Conservation (phyloP, 2,113 vertebrate species). For the Aegypius monachus region DNA sequence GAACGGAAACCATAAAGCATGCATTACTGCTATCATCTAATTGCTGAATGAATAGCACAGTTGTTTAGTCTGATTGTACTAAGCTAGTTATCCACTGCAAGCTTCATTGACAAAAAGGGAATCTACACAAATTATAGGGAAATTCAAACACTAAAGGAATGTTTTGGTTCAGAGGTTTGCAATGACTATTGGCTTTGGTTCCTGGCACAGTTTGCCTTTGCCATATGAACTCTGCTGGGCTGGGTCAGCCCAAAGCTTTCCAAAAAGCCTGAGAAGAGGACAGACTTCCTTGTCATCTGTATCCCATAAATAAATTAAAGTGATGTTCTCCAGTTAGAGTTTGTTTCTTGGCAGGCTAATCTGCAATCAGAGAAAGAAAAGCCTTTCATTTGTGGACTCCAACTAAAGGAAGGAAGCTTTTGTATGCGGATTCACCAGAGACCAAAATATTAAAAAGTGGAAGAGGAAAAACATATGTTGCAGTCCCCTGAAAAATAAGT, state of each 20-base stretch:
- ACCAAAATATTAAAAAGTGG: conserved; percentile 79
- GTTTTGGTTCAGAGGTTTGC: conserved; percentile 79
- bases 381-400: conserved; percentile 78
- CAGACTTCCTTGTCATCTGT: conserved; percentile 81
- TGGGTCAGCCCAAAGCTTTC: conserved; percentile 74
- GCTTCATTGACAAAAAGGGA: conserved; percentile 81
- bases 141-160: conserved; percentile 78
- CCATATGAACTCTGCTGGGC: conserved; percentile 75
- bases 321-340: conserved; percentile 81
- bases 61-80: conserved; percentile 79
- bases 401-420: conserved; percentile 79
- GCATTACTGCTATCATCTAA: conserved; percentile 75
- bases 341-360: conserved; percentile 82
- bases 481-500: conserved; percentile 37
- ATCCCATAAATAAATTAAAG: conserved; percentile 85
- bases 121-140: conserved; percentile 79
- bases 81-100: conserved; percentile 73
- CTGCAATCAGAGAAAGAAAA: conserved; percentile 79
- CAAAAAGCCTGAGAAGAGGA: conserved; percentile 76
- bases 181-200: conserved; percentile 77
- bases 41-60: conserved; percentile 78
- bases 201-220: conserved; percentile 70
- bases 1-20: conserved; percentile 78
- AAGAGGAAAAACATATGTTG: conserved; percentile 77
- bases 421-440: conserved; percentile 72